A percentile compares a stretch with the other conserved stretches of the same genome.
Evolutionary conservation across 2,113 vertebrate genomes (phyloP).

Genomic region (Crypturellus undulatus): DNA sequence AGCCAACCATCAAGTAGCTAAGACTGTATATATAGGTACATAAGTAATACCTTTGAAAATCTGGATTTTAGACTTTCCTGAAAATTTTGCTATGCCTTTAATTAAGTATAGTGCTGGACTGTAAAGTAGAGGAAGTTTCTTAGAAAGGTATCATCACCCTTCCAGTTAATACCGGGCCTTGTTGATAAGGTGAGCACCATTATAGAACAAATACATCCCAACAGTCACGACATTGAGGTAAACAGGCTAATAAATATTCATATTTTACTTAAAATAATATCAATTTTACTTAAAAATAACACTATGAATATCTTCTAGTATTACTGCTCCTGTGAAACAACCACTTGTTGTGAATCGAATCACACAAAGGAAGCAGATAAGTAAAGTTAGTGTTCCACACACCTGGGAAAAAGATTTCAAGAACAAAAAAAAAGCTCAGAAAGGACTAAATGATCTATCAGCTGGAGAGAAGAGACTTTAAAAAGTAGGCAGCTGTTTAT

Average conservation of each 20-base stretch:
- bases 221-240: accelerated
- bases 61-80: not conserved
- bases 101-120: not conserved
- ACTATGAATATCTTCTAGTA: not conserved
- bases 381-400: not conserved
- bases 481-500: constrained; percentile 2
- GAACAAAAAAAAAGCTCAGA: not conserved
- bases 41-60: not conserved
- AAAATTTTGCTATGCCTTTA: not conserved
- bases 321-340: not conserved
- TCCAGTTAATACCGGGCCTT: not conserved
- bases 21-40: not conserved
- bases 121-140: not conserved
- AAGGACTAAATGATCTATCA: not conserved
- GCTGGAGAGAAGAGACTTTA: not conserved
- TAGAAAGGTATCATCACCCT: not conserved
- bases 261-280: not conserved
- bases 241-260: not conserved
- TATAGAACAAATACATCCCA: not conserved
- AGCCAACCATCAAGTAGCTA: not conserved
- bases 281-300: not conserved
- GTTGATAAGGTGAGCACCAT: not conserved
- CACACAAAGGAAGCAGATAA: not conserved
- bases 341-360: not conserved
- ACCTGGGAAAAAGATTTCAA: constrained; percentile 41